Evolutionary conservation across 1,140 invertebrate genomes (phyloP).

Genomic region (Phenacoccus solenopsis): DNA sequence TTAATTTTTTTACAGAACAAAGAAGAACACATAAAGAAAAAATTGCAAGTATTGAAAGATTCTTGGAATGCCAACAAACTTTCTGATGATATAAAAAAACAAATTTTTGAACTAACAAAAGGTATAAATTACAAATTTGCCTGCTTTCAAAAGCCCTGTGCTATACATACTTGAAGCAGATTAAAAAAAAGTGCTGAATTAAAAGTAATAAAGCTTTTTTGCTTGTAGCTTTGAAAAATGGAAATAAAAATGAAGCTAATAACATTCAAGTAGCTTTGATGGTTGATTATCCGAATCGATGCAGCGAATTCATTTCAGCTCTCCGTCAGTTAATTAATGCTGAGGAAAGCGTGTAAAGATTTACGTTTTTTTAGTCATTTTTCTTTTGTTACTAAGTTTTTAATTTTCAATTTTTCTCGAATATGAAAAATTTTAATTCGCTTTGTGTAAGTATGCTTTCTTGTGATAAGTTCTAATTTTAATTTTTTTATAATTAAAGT

Average conservation of each 20-base stretch:
- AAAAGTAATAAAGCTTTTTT: no score
- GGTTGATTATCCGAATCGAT: background rate
- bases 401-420: no score
- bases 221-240: background rate
- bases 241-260: background rate
- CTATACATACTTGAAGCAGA: no score
- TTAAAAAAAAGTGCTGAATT: no score
- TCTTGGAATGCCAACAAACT: background rate
- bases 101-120: background rate
- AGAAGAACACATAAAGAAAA: background rate
- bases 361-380: no score
- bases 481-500: no score
- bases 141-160: no score
- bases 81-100: background rate
- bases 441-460: no score
- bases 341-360: background rate
- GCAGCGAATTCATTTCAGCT: constrained; percentile 7
- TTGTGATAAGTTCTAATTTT: no score
- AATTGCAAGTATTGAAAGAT: background rate
- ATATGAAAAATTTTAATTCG: no score
- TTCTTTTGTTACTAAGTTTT: no score
- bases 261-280: background rate
- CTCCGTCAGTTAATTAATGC: background rate
- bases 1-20: background rate
- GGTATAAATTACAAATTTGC: background rate